Evolutionary conservation across 1,140 invertebrate genomes (phyloP).

Genomic region (Eriosoma lanigerum): DNA sequence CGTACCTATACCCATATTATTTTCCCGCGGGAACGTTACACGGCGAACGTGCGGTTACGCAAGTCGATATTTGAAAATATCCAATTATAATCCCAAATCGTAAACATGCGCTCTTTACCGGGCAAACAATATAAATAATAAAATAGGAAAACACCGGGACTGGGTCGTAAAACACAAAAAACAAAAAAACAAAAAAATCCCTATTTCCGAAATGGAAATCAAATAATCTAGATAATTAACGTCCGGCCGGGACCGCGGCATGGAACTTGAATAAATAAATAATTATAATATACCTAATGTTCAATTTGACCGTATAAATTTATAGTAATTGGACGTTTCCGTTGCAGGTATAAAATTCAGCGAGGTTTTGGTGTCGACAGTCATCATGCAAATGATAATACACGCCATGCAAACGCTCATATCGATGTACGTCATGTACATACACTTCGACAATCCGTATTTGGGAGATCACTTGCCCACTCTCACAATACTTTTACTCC

Average conservation of each 20-base stretch:
- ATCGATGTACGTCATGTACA: constrained; percentile 70
- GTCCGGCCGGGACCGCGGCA: background rate
- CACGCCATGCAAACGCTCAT: constrained; percentile 80
- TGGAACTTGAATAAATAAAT: background rate
- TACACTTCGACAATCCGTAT: constrained; percentile 61
- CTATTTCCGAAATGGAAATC: background rate
- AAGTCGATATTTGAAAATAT: constrained; percentile 21
- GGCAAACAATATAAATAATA: constrained; percentile 14
- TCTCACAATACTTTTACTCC: constrained; percentile 61
- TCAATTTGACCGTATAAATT: background rate
- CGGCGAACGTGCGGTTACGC: background rate
- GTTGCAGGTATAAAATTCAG: constrained; percentile 74
- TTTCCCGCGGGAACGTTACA: background rate
- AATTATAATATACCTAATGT: background rate
- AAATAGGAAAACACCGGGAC: background rate
- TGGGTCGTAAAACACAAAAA: background rate
- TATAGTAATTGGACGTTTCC: background rate
- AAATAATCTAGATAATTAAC: background rate
- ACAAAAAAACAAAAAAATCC: too few species aligned
- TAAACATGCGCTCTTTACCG: constrained; percentile 11
- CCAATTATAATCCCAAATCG: constrained; percentile 23
- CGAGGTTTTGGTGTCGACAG: constrained; percentile 79
- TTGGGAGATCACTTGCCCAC: constrained; percentile 61
- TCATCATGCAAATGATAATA: constrained; percentile 82
- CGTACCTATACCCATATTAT: background rate